These are phyloP conservation scores for Octodonta nipae DNA, from an alignment of 2,888 invertebrate species.

Conservation along the genomic window DNA sequence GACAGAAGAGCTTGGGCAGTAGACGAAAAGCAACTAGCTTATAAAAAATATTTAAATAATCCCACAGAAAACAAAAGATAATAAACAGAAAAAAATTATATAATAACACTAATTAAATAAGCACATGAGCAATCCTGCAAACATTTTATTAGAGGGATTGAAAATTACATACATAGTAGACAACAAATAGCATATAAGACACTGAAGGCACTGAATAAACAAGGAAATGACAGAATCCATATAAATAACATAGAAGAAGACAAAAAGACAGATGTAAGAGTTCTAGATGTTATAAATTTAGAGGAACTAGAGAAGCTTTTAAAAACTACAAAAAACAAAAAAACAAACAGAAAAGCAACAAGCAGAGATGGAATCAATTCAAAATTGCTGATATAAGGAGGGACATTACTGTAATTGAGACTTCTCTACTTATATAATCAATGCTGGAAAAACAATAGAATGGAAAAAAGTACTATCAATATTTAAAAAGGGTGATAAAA, in stretches of 20 bases:
- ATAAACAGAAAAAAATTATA: background rate
- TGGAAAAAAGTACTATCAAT: too few relatives aligned
- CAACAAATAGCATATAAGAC: too few relatives aligned
- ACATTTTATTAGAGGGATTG: too few relatives aligned
- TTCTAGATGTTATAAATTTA: background rate
- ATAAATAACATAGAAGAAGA: background rate
- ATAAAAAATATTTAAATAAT: background rate
- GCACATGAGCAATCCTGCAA: too few relatives aligned
- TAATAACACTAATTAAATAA: background rate
- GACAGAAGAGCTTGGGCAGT: background rate
- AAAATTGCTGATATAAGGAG: background rate
- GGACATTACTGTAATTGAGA: background rate
- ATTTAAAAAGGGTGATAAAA: conserved; percentile 1
- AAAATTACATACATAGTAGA: too few relatives aligned
- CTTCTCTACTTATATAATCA: background rate
- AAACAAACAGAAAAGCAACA: background rate
- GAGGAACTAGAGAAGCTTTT: background rate
- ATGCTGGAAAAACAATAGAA: background rate
- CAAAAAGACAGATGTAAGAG: background rate
- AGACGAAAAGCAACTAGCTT: background rate
- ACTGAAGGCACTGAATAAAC: too few relatives aligned
- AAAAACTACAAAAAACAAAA: background rate
- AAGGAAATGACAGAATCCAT: too few relatives aligned
- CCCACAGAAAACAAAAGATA: background rate
- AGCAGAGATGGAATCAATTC: background rate